phyloP scores from a whole-genome alignment of 1,140 invertebrate species.

The Teleopsis dalmanni region DNA sequence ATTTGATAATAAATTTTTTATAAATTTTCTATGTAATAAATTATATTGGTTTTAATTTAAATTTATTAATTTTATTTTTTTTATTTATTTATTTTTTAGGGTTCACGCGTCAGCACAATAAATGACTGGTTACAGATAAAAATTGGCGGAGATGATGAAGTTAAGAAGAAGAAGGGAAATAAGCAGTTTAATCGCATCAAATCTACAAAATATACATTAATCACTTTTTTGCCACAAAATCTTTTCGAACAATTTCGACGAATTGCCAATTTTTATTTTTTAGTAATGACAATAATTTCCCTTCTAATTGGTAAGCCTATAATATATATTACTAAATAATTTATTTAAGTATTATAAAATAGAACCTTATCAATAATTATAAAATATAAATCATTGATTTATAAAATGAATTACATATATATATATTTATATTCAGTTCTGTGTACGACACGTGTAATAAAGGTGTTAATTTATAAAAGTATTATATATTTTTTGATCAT shows the following conservation, averaged over 20 bases:
- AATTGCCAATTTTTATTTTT: constrained; percentile 80
- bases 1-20: neutral
- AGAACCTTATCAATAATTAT: too few species aligned
- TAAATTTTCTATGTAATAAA: neutral
- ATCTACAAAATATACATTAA: constrained; percentile 67
- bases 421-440: neutral
- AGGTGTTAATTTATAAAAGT: too few species aligned
- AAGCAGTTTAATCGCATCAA: constrained; percentile 52
- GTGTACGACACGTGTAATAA: neutral
- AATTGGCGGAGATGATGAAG: constrained; percentile 48
- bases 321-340: neutral
- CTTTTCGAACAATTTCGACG: constrained; percentile 76
- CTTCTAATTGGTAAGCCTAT: constrained; percentile 51
- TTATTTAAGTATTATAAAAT: too few species aligned
- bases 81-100: constrained; percentile 41
- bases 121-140: constrained; percentile 51
- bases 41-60: neutral
- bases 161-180: constrained; percentile 42
- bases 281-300: constrained; percentile 62
- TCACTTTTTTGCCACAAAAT: constrained; percentile 78
- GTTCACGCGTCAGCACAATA: constrained; percentile 50
- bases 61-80: neutral
- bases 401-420: too few species aligned
- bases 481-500: too few species aligned
- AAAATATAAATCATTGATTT: too few species aligned